A percentile compares a stretch with the other conserved stretches of the same genome.
These are phyloP conservation scores for Pachycephala philippinensis DNA, from an alignment of 2,113 vertebrate genomes.

Conservation along the genomic window DNA sequence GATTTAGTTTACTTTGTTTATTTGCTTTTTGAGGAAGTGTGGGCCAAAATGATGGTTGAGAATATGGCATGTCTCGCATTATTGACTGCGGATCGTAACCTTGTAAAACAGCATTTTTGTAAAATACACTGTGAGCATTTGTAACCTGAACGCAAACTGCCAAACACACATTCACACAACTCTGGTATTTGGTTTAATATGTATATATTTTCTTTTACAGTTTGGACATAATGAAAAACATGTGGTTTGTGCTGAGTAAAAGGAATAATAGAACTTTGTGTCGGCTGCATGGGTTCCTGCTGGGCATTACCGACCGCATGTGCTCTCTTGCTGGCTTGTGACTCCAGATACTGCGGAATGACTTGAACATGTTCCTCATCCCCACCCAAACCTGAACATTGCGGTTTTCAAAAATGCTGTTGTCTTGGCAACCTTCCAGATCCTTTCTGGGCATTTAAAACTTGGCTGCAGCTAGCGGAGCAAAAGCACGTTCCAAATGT, in stretches of 20 bases:
- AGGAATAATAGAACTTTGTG: constrained; percentile 33
- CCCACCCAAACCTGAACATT: constrained; percentile 32
- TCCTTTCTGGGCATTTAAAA: constrained; percentile 15
- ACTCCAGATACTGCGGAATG: neutral
- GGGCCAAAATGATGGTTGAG: neutral
- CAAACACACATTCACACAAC: neutral
- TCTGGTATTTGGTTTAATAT: constrained; percentile 33
- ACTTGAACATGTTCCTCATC: constrained; percentile 6
- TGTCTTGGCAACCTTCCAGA: constrained; percentile 1
- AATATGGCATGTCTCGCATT: neutral
- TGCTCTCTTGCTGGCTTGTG: neutral
- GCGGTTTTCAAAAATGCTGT: neutral
- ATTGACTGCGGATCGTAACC: neutral
- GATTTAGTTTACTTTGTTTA: neutral
- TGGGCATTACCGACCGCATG: neutral
- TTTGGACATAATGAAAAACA: constrained; percentile 50
- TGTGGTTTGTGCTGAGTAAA: constrained; percentile 9
- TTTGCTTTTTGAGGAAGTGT: neutral
- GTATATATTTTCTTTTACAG: constrained; percentile 54
- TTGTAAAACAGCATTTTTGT: neutral
- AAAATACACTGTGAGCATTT: neutral
- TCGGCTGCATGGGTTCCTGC: neutral
- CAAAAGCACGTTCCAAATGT: neutral
- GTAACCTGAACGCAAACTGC: constrained; percentile 14
- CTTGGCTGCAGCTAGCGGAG: neutral